These are phyloP conservation scores for Heteromurus nitidus DNA, from an alignment of 2,888 invertebrate species.

Conservation along the genomic window DNA sequence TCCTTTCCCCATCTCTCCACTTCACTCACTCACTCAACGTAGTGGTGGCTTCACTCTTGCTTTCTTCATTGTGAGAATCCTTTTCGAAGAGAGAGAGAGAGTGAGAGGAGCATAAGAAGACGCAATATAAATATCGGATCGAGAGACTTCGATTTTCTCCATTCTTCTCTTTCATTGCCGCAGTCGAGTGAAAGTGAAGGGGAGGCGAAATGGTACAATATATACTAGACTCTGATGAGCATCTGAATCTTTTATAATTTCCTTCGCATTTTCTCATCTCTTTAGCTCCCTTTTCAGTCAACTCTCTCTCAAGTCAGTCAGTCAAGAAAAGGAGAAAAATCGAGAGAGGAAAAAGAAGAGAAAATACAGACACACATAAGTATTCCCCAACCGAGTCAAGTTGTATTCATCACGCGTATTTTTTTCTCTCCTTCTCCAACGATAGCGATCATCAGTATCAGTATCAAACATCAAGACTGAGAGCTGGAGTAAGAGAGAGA, in stretches of 20 bases:
- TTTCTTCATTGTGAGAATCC: no score
- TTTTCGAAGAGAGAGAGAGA: no score
- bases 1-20: no score
- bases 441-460: background rate
- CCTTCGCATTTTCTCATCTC: no score
- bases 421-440: background rate
- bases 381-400: constrained; percentile 2
- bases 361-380: no score
- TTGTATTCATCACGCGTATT: constrained; percentile 39
- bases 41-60: no score
- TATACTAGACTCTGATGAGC: constrained; percentile 9
- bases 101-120: background rate
- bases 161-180: no score
- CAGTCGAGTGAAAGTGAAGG: background rate
- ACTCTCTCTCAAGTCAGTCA: background rate
- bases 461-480: background rate
- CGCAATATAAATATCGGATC: background rate
- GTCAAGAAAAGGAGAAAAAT: background rate
- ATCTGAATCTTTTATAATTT: constrained; percentile 51
- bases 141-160: no score
- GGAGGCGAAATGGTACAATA: background rate
- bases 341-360: background rate
- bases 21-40: no score
- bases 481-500: background rate
- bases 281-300: no score